Percentiles rank a stretch among this genome's conserved stretches.
These are phyloP conservation scores for Pseudolycoriella hygida DNA, from an alignment of 2,888 invertebrate genomes.

Conservation along the genomic window DNA sequence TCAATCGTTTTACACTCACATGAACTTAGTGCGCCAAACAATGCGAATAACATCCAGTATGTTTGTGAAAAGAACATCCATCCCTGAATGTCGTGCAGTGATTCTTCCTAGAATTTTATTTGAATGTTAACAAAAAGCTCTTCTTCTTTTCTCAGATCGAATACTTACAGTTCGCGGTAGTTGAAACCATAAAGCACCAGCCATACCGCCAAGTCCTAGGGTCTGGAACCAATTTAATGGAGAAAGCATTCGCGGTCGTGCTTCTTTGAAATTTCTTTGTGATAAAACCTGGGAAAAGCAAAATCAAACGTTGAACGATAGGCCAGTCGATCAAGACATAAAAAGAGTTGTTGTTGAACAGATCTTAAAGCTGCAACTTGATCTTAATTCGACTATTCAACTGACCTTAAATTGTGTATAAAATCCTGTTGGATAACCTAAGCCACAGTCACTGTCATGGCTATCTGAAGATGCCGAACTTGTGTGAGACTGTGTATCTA, in stretches of 20 bases:
- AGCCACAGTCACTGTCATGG: slow-evolving; percentile 42
- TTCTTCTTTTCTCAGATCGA: too few species aligned
- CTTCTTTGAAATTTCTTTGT: slow-evolving; percentile 57
- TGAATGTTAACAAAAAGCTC: too few species aligned
- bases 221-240: slow-evolving; percentile 64
- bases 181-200: slow-evolving; percentile 63
- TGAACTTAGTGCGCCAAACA: slow-evolving; percentile 60
- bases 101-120: too few species aligned
- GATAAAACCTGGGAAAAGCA: slow-evolving; percentile 38
- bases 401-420: slow-evolving; percentile 54
- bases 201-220: slow-evolving; percentile 48
- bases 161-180: slow-evolving; percentile 54
- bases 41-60: slow-evolving; percentile 66
- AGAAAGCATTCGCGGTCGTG: slow-evolving; percentile 55
- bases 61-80: slow-evolving; percentile 74
- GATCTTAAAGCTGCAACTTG: too few species aligned
- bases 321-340: background rate
- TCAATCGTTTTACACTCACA: slow-evolving; percentile 36
- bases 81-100: slow-evolving; percentile 59
- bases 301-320: too few species aligned
- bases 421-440: slow-evolving; percentile 60
- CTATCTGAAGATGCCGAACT: slow-evolving; percentile 39
- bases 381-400: too few species aligned
- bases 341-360: too few species aligned
- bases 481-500: slow-evolving; percentile 51